phyloP scores from a whole-genome alignment of 2,797 vertebrate species.

The Danionella dracula region DNA sequence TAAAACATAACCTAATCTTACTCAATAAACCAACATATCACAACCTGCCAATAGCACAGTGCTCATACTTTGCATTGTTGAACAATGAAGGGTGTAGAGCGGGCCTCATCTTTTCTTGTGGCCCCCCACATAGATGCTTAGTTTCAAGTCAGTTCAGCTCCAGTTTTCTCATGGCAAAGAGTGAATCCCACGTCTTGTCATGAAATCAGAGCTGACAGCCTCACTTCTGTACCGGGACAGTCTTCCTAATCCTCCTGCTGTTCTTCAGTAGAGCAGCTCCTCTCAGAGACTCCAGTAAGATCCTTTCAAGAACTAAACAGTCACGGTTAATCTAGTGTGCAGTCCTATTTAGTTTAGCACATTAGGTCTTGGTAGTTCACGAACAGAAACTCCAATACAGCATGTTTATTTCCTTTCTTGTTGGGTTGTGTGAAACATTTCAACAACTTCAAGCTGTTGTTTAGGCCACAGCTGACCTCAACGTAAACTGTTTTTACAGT shows the following conservation, averaged over 20 bases:
- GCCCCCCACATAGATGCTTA: slow-evolving; percentile 5
- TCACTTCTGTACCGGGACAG: slow-evolving; percentile 5
- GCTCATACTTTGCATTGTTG: not conserved
- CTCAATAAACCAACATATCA: too few relatives aligned
- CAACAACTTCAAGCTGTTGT: slow-evolving; percentile 23
- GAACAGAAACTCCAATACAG: not conserved
- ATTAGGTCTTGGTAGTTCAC: not conserved
- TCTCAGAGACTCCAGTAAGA: not conserved
- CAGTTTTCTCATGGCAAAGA: not conserved
- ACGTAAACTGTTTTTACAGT: slow-evolving; percentile 24
- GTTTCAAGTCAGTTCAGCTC: not conserved
- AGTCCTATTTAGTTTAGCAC: not conserved
- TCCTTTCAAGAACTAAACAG: not conserved
- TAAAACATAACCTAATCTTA: too few relatives aligned
- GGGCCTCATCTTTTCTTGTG: not conserved
- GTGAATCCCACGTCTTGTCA: slow-evolving; percentile 30
- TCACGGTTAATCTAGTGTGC: not conserved
- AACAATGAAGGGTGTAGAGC: not conserved
- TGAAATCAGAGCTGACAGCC: slow-evolving; percentile 27
- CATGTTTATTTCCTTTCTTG: slow-evolving; percentile 22
- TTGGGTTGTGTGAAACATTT: slow-evolving; percentile 18
- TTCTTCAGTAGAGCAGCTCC: not conserved
- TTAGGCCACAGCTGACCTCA: slow-evolving; percentile 10
- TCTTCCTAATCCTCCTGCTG: slow-evolving; percentile 9
- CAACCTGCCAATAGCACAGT: not conserved